Conservation (phyloP, 2,113 vertebrate genomes). For the Carettochelys insculpta region DNA sequence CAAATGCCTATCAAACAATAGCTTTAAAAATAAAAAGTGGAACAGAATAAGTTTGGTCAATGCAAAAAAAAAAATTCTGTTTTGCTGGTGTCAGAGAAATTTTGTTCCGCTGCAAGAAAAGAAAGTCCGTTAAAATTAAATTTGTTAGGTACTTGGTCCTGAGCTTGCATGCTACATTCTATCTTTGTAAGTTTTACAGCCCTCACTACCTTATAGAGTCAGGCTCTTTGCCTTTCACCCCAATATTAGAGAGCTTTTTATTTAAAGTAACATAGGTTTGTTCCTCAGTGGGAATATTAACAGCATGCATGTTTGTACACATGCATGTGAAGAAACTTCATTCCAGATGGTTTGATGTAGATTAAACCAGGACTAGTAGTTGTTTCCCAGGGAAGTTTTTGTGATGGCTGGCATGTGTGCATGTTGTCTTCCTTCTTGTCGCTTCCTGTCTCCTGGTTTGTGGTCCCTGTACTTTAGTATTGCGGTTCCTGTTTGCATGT, state of each 20-base stretch:
- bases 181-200: no score
- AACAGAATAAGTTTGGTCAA: neutral
- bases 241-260: neutral
- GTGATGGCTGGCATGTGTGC: neutral
- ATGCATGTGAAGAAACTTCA: neutral
- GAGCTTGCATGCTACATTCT: neutral
- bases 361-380: neutral
- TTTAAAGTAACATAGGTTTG: neutral
- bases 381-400: no score
- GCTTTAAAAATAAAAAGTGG: neutral
- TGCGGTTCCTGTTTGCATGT: neutral
- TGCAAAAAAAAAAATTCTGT: neutral
- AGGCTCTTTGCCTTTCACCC: neutral
- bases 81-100: neutral
- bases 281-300: constrained; percentile 7
- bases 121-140: neutral
- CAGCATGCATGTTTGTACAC: constrained; percentile 4
- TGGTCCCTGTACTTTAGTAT: neutral
- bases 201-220: neutral
- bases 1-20: neutral
- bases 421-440: neutral
- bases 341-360: constrained; percentile 14
- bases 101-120: neutral
- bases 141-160: neutral
- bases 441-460: neutral